These are phyloP conservation scores for Tringa solitaria DNA, from an alignment of 2,113 vertebrate species.

Conservation along the genomic window DNA sequence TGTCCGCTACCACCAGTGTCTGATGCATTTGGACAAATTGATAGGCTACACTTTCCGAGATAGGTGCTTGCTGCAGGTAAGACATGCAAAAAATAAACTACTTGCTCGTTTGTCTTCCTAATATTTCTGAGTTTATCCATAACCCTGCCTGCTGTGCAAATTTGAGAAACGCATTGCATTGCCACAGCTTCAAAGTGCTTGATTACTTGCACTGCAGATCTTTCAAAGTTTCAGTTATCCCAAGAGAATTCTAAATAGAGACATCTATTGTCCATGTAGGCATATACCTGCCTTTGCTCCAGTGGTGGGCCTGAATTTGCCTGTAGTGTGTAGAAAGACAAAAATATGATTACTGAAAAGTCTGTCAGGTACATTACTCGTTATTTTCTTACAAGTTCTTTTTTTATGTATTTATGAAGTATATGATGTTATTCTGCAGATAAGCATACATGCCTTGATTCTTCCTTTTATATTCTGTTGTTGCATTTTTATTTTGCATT, in stretches of 20 bases:
- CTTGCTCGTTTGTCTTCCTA: background rate
- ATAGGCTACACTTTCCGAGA: slow-evolving; percentile 96
- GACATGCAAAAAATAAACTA: background rate
- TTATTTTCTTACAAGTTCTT: background rate
- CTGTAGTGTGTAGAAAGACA: background rate
- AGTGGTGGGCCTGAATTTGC: background rate
- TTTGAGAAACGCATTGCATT: background rate
- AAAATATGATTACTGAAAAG: background rate
- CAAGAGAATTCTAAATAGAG: background rate
- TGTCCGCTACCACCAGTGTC: slow-evolving; percentile 97
- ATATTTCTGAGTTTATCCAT: background rate
- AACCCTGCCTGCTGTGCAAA: background rate
- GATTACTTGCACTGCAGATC: background rate
- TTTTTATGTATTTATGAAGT: background rate
- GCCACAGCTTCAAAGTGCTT: background rate
- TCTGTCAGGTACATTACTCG: background rate
- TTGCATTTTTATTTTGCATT: background rate
- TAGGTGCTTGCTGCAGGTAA: slow-evolving; percentile 96
- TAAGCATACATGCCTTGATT: background rate
- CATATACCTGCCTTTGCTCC: background rate
- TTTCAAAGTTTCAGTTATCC: background rate
- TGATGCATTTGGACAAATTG: slow-evolving; percentile 95
- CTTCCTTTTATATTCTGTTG: background rate
- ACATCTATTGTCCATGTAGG: background rate
- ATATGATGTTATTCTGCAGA: background rate